phyloP scores from a whole-genome alignment of 2,888 invertebrate genomes.

The Hesperia comma region DNA sequence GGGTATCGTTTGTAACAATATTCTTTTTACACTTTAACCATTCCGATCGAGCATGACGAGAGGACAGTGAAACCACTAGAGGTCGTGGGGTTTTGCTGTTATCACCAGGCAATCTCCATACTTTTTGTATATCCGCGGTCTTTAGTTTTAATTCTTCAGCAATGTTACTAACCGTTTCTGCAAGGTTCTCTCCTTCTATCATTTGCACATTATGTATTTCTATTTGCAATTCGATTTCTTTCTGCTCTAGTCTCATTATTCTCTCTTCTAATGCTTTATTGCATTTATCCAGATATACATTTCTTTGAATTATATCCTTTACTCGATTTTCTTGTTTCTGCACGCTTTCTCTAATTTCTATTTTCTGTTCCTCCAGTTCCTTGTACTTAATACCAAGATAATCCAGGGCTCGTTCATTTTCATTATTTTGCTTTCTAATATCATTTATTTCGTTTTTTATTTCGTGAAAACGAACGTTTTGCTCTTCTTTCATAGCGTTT shows the following conservation, averaged over 20 bases:
- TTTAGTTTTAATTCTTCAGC: too few species aligned
- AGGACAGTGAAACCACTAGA: conserved; percentile 13
- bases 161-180: too few species aligned
- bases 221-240: conserved; percentile 13
- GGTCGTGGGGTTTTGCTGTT: conserved; percentile 21
- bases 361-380: conserved; percentile 4
- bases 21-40: conserved; percentile 30
- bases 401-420: conserved; percentile 2
- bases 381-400: background rate
- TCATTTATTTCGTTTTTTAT: too few species aligned
- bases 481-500: conserved; percentile 1
- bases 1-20: too few species aligned
- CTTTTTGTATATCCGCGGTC: conserved; percentile 19
- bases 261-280: too few species aligned
- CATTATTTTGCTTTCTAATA: conserved; percentile 1
- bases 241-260: conserved; percentile 22
- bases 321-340: too few species aligned
- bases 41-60: conserved; percentile 15
- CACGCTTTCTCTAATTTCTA: background rate
- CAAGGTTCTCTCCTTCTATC: too few species aligned
- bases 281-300: conserved; percentile 6
- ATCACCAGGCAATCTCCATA: conserved; percentile 22
- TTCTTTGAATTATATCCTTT: conserved; percentile 4
- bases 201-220: too few species aligned
- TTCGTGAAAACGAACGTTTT: conserved; percentile 13